Evolutionary conservation across 1,140 invertebrate species (phyloP), one percentile per base, ranked within the genome.

Genomic region (Luehdorfia chinensis): DNA sequence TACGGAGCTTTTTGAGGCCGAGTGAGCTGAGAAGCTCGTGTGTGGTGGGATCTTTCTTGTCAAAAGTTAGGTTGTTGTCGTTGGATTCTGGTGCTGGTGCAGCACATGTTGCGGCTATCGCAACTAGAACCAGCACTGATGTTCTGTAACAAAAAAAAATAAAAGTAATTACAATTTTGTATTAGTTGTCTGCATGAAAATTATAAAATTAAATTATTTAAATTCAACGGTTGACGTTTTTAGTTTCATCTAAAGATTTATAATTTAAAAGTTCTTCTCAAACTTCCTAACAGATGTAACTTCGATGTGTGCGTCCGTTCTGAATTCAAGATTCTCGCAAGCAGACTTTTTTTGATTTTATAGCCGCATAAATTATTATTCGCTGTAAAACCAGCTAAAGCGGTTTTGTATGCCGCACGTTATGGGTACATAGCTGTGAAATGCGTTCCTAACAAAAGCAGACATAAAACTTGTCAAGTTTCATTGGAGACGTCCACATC

Each of bases 11-110:
- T 43, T 79, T 83, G 5, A 88, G 49, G 8, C 87, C 84, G 1
- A 88, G 64, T 0, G 79, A 86, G 41, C 76, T 84, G 46, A 88
- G 70, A 2, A 88, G 69, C 18, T 86, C 75, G 49, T 88, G 84
- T 2, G 85, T 88, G 25, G 73, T 63, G 0, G 78, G 74, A 1
- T 83, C 73, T 11, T 75, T 72, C 33, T 66, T 75, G 46, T 74
- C 68, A 2, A 64, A 43, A 30, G 66, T 66, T 6, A 74, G 59
- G 39, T 64, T 71, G 41, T 78, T 69, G 47, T 59, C 55, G 43
- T 16, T 55, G 1, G 62, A 51, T 19, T 62, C 58, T 6, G 72
- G 65, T 4, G 69, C 59, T 2, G 70, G 66, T 1, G 66, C 64
- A 13, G 59, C 71, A 59, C 39, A 61, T 12, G 66, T 50, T 5